Percentiles rank a stretch among this genome's conserved stretches.
Conservation (phyloP, 2,888 invertebrate genomes). For the Hofmannophila pseudospretella region DNA sequence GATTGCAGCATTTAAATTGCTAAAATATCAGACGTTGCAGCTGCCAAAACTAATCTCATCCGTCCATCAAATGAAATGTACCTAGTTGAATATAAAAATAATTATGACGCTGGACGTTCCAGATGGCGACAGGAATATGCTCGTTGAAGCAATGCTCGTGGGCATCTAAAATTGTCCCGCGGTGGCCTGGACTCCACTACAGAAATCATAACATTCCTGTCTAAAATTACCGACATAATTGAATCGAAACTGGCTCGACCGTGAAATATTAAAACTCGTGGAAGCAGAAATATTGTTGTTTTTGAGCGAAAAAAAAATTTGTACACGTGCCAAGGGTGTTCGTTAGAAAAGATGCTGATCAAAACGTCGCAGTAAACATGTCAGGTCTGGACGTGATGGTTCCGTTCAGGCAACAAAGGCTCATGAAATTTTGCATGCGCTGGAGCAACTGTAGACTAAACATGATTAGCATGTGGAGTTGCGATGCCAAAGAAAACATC, state of each 20-base stretch:
- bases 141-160: constrained; percentile 11
- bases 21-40: constrained; percentile 1
- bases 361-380: constrained; percentile 37
- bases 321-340: constrained; percentile 49
- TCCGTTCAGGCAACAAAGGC: neutral
- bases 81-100: constrained; percentile 7
- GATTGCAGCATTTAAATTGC: too few species aligned
- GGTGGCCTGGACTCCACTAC: constrained; percentile 21
- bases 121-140: constrained; percentile 20
- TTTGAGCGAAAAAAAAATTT: constrained; percentile 37
- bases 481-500: constrained; percentile 2
- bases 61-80: constrained; percentile 5
- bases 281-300: constrained; percentile 24
- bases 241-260: constrained; percentile 30
- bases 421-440: neutral
- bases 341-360: constrained; percentile 19
- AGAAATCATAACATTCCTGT: constrained; percentile 43
- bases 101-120: constrained; percentile 22
- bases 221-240: constrained; percentile 50
- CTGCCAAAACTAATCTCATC: constrained; percentile 4
- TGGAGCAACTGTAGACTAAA: constrained; percentile 6
- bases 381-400: constrained; percentile 17
- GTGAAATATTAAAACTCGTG: constrained; percentile 20
- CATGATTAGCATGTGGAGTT: constrained; percentile 4
- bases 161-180: constrained; percentile 36